Evolutionary conservation across 1,140 invertebrate genomes (phyloP).

Genomic region (Panagrolaimus sp.): DNA sequence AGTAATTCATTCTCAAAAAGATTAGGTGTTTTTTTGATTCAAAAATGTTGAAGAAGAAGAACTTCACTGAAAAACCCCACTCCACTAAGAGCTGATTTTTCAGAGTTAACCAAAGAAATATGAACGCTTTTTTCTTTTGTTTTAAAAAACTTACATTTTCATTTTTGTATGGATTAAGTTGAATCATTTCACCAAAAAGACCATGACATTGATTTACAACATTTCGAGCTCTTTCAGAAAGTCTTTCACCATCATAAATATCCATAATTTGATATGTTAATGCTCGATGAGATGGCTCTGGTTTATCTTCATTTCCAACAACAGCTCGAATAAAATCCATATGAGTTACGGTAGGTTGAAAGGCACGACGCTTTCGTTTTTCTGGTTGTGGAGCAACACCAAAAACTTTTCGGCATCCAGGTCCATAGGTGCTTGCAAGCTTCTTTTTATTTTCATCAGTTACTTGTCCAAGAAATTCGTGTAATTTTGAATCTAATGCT

Average conservation of each 20-base stretch:
- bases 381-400: not conserved
- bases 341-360: not conserved
- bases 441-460: constrained; percentile 21
- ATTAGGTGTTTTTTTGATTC: too few relatives aligned
- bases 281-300: not conserved
- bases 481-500: constrained; percentile 13
- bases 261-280: not conserved
- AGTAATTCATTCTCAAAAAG: too few relatives aligned
- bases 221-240: not conserved
- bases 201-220: not conserved
- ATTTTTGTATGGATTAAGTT: not conserved
- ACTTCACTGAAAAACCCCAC: too few relatives aligned
- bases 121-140: too few relatives aligned
- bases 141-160: constrained; percentile 9
- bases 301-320: not conserved
- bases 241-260: constrained; percentile 1
- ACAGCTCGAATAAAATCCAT: not conserved
- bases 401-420: not conserved
- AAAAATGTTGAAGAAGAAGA: too few relatives aligned
- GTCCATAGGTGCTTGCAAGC: not conserved
- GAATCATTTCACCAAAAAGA: not conserved
- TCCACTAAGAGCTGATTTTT: too few relatives aligned
- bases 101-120: too few relatives aligned
- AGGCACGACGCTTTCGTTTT: not conserved
- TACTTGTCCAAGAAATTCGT: constrained; percentile 7